Conservation (phyloP, 2,113 vertebrate genomes). For the Lamprotornis superbus region DNA sequence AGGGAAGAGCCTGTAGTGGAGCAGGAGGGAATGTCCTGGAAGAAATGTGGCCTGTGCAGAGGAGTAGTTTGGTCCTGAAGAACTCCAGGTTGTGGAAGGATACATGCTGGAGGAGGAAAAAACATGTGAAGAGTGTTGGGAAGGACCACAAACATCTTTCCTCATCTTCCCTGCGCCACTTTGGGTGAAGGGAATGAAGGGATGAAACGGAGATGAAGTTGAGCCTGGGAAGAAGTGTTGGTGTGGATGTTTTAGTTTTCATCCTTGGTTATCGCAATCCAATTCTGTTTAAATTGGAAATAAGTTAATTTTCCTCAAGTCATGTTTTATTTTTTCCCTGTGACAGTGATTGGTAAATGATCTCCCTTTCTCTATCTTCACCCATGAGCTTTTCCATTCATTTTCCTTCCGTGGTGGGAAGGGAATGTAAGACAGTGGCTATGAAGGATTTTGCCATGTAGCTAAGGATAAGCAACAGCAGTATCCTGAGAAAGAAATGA, state of each 20-base stretch:
- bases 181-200: background rate
- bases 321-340: accelerated
- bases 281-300: background rate
- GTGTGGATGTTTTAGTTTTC: background rate
- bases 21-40: too few relatives aligned
- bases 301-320: background rate
- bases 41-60: background rate
- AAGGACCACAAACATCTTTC: background rate
- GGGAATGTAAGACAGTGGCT: accelerated
- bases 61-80: background rate
- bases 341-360: accelerated
- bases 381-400: background rate
- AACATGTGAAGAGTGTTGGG: accelerated
- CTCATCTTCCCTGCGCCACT: accelerated
- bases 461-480: background rate
- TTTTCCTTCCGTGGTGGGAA: background rate
- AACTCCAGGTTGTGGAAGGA: background rate
- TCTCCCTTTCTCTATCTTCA: background rate
- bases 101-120: background rate
- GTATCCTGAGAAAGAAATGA: background rate
- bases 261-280: background rate
- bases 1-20: accelerated
- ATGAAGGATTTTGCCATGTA: background rate
- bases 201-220: background rate
- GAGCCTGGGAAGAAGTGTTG: background rate